These are phyloP conservation scores for Laterallus jamaicensis DNA, from an alignment of 2,113 vertebrate species.

Conservation along the genomic window DNA sequence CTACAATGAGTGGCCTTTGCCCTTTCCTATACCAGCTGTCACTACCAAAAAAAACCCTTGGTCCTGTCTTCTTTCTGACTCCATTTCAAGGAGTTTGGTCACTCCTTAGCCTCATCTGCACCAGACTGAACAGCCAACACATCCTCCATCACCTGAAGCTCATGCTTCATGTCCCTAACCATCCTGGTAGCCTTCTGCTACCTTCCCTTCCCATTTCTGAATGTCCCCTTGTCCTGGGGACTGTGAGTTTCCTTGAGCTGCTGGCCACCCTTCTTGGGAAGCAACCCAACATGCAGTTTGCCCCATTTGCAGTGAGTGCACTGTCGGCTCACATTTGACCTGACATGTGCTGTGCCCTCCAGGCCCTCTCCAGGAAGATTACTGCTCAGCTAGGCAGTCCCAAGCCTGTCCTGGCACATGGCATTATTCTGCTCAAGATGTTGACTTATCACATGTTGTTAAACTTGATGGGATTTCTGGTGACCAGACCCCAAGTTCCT, in stretches of 20 bases:
- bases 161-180: neutral
- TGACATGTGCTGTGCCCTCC: neutral
- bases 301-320: neutral
- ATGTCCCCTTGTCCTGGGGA: neutral
- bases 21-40: neutral
- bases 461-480: neutral
- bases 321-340: neutral
- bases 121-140: neutral
- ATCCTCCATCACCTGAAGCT: neutral
- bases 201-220: neutral
- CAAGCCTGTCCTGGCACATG: neutral
- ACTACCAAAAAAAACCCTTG: neutral
- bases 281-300: neutral
- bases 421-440: neutral
- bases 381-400: neutral
- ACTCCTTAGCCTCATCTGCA: neutral
- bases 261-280: neutral
- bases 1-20: neutral
- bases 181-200: neutral
- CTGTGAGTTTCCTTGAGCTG: neutral
- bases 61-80: neutral
- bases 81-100: neutral
- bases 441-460: neutral
- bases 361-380: neutral
- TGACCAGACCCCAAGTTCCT: neutral